Conservation (phyloP, 1,140 invertebrate species). For the Dufourea novaeangliae region DNA sequence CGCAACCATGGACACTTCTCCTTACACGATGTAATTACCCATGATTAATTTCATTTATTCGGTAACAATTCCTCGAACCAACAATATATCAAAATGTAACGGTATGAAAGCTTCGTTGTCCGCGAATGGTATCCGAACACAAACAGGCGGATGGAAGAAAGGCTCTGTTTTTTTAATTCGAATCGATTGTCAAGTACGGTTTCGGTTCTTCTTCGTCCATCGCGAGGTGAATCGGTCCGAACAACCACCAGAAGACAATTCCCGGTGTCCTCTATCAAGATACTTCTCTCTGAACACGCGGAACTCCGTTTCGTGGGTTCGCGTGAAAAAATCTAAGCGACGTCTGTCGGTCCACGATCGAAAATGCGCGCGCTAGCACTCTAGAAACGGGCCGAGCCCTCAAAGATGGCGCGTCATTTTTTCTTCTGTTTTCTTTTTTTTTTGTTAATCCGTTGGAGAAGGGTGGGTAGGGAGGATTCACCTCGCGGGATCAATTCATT, state of each 20-base stretch:
- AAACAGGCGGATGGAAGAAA: no score
- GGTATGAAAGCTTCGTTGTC: not conserved
- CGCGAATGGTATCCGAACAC: not conserved
- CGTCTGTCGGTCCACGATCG: slow-evolving; percentile 16
- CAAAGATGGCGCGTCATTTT: slow-evolving; percentile 49
- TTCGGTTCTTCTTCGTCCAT: not conserved
- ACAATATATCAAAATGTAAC: no score
- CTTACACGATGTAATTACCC: not conserved
- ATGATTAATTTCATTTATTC: not conserved
- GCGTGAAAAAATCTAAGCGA: not conserved
- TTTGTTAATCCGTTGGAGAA: no score
- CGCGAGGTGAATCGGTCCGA: not conserved
- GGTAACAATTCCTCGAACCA: not conserved
- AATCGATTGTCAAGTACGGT: not conserved
- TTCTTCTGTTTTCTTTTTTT: no score
- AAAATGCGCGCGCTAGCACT: slow-evolving; percentile 33
- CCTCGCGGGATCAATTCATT: slow-evolving; percentile 56
- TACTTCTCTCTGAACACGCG: not conserved
- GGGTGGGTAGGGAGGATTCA: slow-evolving; percentile 28
- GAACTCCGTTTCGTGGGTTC: not conserved
- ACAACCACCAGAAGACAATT: no score
- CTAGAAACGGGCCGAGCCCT: slow-evolving; percentile 28
- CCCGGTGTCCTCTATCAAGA: not conserved
- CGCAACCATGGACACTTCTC: not conserved
- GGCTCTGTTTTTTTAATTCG: not conserved